Conservation (phyloP, 2,888 invertebrate species). For the Drosophila kokeensis region DNA sequence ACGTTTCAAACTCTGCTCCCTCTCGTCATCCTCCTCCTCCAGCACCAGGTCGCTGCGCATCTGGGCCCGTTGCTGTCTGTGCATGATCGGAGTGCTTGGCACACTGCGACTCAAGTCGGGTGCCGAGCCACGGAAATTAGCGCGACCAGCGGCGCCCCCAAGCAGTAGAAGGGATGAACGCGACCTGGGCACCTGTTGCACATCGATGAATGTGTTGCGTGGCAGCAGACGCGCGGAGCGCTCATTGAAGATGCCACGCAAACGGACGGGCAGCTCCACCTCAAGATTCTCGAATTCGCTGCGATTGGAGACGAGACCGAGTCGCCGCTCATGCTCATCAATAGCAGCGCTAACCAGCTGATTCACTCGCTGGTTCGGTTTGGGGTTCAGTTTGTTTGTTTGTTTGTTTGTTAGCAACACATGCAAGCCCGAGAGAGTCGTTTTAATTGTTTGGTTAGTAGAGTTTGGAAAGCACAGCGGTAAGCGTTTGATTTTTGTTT, state of each 20-base stretch:
- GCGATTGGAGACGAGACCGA: slow-evolving; percentile 68
- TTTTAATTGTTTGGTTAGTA: slow-evolving; percentile 59
- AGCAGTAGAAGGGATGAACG: slow-evolving; percentile 86
- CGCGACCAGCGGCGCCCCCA: slow-evolving; percentile 57
- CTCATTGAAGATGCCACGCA: slow-evolving; percentile 80
- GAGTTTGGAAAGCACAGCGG: slow-evolving; percentile 68
- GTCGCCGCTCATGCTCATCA: slow-evolving; percentile 69
- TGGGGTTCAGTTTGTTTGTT: slow-evolving; percentile 30
- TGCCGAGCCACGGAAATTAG: slow-evolving; percentile 83
- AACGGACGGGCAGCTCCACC: slow-evolving; percentile 82
- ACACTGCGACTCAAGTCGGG: slow-evolving; percentile 84
- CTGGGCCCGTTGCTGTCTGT: slow-evolving; percentile 69
- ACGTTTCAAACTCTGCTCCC: slow-evolving; percentile 49
- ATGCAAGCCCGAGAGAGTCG: slow-evolving; percentile 61
- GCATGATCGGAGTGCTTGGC: slow-evolving; percentile 83
- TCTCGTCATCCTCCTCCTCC: slow-evolving; percentile 62
- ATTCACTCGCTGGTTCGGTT: slow-evolving; percentile 62
- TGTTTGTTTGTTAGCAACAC: slow-evolving; percentile 63
- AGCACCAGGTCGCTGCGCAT: slow-evolving; percentile 75
- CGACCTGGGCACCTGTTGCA: slow-evolving; percentile 86
- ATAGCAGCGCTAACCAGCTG: slow-evolving; percentile 69
- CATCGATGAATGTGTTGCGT: slow-evolving; percentile 86
- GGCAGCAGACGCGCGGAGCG: slow-evolving; percentile 74
- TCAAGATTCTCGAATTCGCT: slow-evolving; percentile 79
- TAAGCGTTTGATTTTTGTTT: slow-evolving; percentile 57